Conservation (phyloP, 1,140 invertebrate species). For the Eubasilissa regina region DNA sequence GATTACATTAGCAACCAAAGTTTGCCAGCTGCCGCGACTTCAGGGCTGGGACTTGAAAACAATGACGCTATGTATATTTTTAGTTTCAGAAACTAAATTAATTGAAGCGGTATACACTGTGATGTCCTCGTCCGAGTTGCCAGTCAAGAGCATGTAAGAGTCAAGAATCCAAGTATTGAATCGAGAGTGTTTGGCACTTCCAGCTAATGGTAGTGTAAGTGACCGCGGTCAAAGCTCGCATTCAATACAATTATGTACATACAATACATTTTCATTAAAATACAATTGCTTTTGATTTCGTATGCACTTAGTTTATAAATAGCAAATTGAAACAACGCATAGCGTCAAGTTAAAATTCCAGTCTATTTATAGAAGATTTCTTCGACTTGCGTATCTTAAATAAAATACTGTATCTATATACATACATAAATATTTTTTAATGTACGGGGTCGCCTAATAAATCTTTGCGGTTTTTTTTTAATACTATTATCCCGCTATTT, state of each 20-base stretch:
- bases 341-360: too few relatives aligned
- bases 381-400: too few relatives aligned
- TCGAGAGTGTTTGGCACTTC: neutral
- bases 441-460: too few relatives aligned
- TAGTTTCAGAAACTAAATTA: neutral
- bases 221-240: neutral
- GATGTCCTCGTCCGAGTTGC: neutral
- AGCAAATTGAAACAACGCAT: neutral
- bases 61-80: conserved; percentile 23
- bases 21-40: neutral
- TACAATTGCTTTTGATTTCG: conserved; percentile 14
- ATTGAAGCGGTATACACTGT: neutral
- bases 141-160: neutral
- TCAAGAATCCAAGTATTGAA: neutral
- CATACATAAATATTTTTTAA: too few relatives aligned
- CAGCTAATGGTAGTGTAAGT: neutral
- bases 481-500: too few relatives aligned
- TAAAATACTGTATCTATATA: too few relatives aligned
- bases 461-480: too few relatives aligned
- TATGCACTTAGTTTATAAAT: neutral
- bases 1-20: too few relatives aligned
- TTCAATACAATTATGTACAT: neutral
- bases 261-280: conserved; percentile 10
- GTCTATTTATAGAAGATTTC: too few relatives aligned
- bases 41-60: neutral